Evolutionary conservation across 2,888 invertebrate genomes (phyloP).

Genomic region (Eilema depressum): DNA sequence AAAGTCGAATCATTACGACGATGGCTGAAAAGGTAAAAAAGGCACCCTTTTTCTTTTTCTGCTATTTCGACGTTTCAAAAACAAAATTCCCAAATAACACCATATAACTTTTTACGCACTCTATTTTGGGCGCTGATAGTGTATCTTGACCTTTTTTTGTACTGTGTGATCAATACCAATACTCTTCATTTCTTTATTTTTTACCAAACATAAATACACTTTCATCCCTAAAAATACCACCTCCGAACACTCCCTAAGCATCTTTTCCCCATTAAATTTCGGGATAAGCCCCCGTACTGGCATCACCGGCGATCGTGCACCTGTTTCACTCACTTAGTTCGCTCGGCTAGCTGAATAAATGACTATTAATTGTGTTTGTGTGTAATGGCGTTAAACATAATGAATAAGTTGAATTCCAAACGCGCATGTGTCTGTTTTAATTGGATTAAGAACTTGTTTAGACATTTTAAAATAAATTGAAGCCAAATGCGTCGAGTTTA

Average conservation of each 20-base stretch:
- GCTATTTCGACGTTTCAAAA: too few species aligned
- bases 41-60: too few species aligned
- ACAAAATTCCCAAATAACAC: not conserved
- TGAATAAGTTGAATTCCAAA: conserved; percentile 13
- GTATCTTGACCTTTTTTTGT: too few species aligned
- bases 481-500: conserved; percentile 7
- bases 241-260: not conserved
- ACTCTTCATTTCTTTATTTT: too few species aligned
- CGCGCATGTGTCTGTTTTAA: conserved; percentile 21
- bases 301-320: not conserved
- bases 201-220: not conserved
- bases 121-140: too few species aligned
- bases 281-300: not conserved
- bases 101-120: too few species aligned
- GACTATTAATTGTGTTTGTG: conserved; percentile 1
- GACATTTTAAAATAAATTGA: conserved; percentile 13
- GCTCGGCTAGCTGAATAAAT: conserved; percentile 10
- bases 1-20: too few species aligned
- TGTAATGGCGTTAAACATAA: conserved; percentile 11
- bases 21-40: too few species aligned
- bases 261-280: not conserved
- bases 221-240: not conserved
- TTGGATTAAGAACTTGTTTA: conserved; percentile 15
- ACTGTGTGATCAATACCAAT: too few species aligned
- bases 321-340: conserved; percentile 3